Base-by-base conservation (phyloP, 2,888 invertebrate genomes). In the Schizaphis graminum region DNA sequence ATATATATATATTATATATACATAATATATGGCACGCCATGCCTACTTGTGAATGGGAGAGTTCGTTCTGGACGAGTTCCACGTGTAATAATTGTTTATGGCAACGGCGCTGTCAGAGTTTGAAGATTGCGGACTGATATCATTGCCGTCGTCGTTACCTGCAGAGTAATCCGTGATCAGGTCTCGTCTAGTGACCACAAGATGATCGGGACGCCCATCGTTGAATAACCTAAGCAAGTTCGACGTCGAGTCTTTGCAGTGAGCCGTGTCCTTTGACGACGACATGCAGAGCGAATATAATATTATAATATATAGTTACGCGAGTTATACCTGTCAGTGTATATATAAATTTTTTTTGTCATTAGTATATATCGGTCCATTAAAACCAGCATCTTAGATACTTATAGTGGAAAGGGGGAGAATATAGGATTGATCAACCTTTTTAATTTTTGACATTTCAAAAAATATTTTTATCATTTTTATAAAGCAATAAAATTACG, bases 21-120 rank as follows among this genome's bases (percentile, higher is more conserved):
- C n/a, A n/a, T n/a, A n/a, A n/a, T n/a, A n/a, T n/a, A n/a, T n/a
- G n/a, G 21, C 7, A 5, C 35, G 13, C 1, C 21, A 3, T 5
- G 21, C 86, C 28, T 92, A 92, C 92, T 92, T 88, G 92, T 53
- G 53, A 53, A 92, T 67, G 5, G 93, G 35, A 13, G 57, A 41
- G 61, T 85, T 90, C 16, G 93, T 94, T 41, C 41, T 85, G 49
- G 85, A 21, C 49, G 90, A 90, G 85, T 94, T 94, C 93, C 93
- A 94, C 24, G 93, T 94, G 90, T 85, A 90, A 86, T 94, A 90
- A 57, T 94, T 77, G n/a, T 94, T 94, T 86, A 94, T 90, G 47
- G 35, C 7, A 28, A 56, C 3, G 24, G 10, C 5, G 13, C 13
- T 26, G 7, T 24, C 88, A 3, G 47, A 21, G 49, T 24, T 28